These are phyloP conservation scores for Caenorhabditis virilis DNA, from an alignment of 2,888 invertebrate genomes.

Conservation along the genomic window DNA sequence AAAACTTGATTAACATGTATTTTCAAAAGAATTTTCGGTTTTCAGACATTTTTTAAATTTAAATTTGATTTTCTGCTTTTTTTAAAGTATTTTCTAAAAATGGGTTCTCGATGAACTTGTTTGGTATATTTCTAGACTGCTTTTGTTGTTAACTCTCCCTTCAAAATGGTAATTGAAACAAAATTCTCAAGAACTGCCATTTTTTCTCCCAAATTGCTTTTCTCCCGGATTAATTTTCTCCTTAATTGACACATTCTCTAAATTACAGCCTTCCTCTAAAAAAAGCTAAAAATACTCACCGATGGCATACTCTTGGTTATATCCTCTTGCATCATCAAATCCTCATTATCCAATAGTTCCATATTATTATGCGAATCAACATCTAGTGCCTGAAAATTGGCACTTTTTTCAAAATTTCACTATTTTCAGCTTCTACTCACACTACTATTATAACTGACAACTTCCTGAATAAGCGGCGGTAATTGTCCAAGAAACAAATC, in stretches of 20 bases:
- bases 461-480: slow-evolving; percentile 41
- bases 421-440: slow-evolving; percentile 1
- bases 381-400: slow-evolving; percentile 35
- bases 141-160: slow-evolving; percentile 1
- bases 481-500: slow-evolving; percentile 47
- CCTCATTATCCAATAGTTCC: slow-evolving; percentile 34
- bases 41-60: no score
- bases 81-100: no score
- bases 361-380: slow-evolving; percentile 43
- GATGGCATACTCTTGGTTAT: slow-evolving; percentile 3
- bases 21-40: no score
- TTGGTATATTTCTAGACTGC: background rate
- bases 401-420: background rate
- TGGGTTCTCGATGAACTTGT: background rate
- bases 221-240: no score
- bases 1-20: no score
- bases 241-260: no score
- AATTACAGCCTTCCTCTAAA: no score
- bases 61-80: no score
- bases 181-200: no score
- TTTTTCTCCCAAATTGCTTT: no score
- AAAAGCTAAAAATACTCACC: background rate
- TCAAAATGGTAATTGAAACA: no score
- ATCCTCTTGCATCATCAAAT: slow-evolving; percentile 40
- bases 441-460: slow-evolving; percentile 33